phyloP scores from a whole-genome alignment of 2,797 vertebrate species.

The Chelmon rostratus region DNA sequence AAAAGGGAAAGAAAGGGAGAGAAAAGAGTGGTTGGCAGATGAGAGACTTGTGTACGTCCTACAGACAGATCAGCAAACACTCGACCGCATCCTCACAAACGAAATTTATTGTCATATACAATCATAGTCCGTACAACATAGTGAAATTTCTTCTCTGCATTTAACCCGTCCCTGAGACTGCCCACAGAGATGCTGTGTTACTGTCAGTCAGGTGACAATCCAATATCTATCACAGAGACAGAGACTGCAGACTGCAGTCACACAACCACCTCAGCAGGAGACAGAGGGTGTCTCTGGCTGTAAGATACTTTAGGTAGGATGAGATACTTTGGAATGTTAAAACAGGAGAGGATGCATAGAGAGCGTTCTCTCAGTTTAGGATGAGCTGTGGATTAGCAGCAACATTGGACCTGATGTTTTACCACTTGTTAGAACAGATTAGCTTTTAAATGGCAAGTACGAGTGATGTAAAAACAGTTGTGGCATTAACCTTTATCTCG shows the following conservation, averaged over 20 bases:
- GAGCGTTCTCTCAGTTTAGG: not conserved
- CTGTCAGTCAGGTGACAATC: constrained; percentile 14
- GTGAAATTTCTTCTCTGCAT: too few relatives aligned
- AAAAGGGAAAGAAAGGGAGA: constrained; percentile 18
- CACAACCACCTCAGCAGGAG: constrained; percentile 16
- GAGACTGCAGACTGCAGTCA: constrained; percentile 9
- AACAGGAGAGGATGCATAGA: not conserved
- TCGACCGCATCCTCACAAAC: constrained; percentile 24
- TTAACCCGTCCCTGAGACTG: not conserved
- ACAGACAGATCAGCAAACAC: constrained; percentile 59
- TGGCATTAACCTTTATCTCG: too few relatives aligned
- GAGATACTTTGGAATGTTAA: not conserved
- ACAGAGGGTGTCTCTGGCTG: not conserved
- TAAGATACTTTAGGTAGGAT: not conserved
- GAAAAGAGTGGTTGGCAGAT: constrained; percentile 4
- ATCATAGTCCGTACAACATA: too few relatives aligned
- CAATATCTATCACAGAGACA: constrained; percentile 8
- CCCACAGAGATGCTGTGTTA: constrained; percentile 1
- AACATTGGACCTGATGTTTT: not conserved
- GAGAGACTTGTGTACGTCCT: constrained; percentile 47
- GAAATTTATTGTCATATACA: not conserved
- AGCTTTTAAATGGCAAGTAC: not conserved
- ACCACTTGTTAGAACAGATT: not conserved
- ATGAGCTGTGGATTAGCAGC: not conserved
- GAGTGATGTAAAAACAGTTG: not conserved